These are phyloP conservation scores for Caenorhabditis sp. DNA, from an alignment of 2,888 invertebrate species.

Conservation along the genomic window DNA sequence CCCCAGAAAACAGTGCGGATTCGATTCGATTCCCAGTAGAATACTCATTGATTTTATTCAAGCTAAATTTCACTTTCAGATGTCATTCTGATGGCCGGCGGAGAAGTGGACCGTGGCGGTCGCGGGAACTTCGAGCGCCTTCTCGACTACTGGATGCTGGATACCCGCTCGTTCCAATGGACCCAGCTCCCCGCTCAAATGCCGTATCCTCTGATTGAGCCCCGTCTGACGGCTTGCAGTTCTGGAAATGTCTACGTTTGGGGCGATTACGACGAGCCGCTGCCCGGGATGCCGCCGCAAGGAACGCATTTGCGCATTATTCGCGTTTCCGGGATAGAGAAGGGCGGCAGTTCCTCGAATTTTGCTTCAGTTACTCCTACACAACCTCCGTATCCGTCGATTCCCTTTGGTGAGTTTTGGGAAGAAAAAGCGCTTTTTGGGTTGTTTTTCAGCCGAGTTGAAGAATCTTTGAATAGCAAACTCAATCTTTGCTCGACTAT, in stretches of 20 bases:
- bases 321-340: constrained; percentile 64
- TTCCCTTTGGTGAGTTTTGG: too few species aligned
- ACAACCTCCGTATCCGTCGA: too few species aligned
- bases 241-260: constrained; percentile 77
- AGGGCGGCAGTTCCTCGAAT: too few species aligned
- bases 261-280: constrained; percentile 78
- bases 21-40: constrained; percentile 72
- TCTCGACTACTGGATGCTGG: constrained; percentile 76
- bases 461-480: too few species aligned
- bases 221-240: constrained; percentile 75
- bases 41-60: too few species aligned
- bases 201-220: constrained; percentile 78
- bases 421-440: too few species aligned
- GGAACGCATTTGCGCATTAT: constrained; percentile 77
- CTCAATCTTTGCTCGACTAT: too few species aligned
- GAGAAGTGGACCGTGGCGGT: constrained; percentile 75
- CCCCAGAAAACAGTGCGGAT: constrained; percentile 74
- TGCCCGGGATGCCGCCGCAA: constrained; percentile 76
- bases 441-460: too few species aligned
- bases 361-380: too few species aligned
- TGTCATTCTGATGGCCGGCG: constrained; percentile 77
- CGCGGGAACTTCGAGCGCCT: constrained; percentile 72
- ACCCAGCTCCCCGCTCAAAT: constrained; percentile 75
- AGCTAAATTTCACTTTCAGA: constrained; percentile 56
- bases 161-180: constrained; percentile 75